Percentiles rank a stretch among this genome's conserved stretches.
Evolutionary conservation across 2,797 vertebrate species (phyloP).

Genomic region (Myotis pilosus): DNA sequence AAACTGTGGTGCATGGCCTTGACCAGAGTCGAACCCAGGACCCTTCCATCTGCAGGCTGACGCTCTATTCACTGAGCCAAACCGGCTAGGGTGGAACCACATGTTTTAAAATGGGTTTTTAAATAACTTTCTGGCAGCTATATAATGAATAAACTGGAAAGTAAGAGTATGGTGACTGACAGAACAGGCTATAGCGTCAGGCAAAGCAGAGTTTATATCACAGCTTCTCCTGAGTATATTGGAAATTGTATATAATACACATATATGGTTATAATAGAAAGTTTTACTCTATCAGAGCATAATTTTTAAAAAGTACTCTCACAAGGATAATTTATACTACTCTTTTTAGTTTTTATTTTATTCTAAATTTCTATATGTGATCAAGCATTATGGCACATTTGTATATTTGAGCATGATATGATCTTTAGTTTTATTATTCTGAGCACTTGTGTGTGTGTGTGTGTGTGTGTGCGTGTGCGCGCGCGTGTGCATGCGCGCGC

Average conservation of each 20-base stretch:
- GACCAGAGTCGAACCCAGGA: no score
- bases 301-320: neutral
- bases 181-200: neutral
- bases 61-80: no score
- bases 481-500: neutral
- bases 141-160: neutral
- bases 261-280: neutral
- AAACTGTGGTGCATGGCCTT: no score
- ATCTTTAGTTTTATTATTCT: neutral
- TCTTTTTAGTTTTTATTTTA: slow-evolving; percentile 19
- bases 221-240: neutral
- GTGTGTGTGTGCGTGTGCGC: neutral
- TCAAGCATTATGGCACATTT: neutral
- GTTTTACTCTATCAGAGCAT: neutral
- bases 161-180: neutral
- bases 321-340: neutral
- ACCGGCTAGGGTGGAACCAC: neutral
- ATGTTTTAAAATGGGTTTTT: neutral
- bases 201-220: neutral
- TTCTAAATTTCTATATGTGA: neutral
- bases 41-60: no score
- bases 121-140: neutral
- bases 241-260: neutral
- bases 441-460: neutral
- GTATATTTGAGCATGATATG: neutral